A percentile compares a stretch with the other conserved stretches of the same genome.
Conservation (phyloP, 2,888 invertebrate species). For the Trilocha varians region DNA sequence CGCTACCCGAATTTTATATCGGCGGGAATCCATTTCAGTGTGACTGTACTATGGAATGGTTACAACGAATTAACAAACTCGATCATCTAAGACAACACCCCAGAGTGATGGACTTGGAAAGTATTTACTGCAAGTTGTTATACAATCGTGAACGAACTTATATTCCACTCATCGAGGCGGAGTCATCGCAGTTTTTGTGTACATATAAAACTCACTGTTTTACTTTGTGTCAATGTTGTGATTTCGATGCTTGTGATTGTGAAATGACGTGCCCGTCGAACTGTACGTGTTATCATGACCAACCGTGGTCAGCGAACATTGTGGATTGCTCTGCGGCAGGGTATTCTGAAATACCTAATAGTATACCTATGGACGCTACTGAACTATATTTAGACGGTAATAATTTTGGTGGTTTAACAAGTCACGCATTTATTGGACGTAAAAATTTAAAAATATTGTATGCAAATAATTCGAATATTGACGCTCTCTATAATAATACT, state of each 20-base stretch:
- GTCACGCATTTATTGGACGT: constrained; percentile 92
- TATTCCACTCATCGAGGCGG: constrained; percentile 88
- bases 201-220: constrained; percentile 95
- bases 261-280: constrained; percentile 96
- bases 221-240: constrained; percentile 95
- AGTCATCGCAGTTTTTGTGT: constrained; percentile 92
- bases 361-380: constrained; percentile 96
- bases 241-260: constrained; percentile 97
- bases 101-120: constrained; percentile 91
- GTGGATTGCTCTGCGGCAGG: constrained; percentile 90
- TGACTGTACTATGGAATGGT: constrained; percentile 96
- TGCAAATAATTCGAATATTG: constrained; percentile 91
- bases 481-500: constrained; percentile 89
- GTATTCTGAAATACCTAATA: constrained; percentile 87
- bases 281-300: constrained; percentile 96
- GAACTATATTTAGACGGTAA: constrained; percentile 95
- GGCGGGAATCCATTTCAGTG: constrained; percentile 96
- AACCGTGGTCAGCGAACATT: constrained; percentile 93
- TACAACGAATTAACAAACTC: constrained; percentile 90
- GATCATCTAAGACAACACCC: constrained; percentile 89
- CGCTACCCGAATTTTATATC: constrained; percentile 91
- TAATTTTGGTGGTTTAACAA: constrained; percentile 87
- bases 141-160: constrained; percentile 89
- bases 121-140: constrained; percentile 89
- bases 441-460: constrained; percentile 91